A percentile compares a stretch with the other conserved stretches of the same genome.
Evolutionary conservation across 1,140 invertebrate species (phyloP).

Genomic region (Diorhabda elongata): DNA sequence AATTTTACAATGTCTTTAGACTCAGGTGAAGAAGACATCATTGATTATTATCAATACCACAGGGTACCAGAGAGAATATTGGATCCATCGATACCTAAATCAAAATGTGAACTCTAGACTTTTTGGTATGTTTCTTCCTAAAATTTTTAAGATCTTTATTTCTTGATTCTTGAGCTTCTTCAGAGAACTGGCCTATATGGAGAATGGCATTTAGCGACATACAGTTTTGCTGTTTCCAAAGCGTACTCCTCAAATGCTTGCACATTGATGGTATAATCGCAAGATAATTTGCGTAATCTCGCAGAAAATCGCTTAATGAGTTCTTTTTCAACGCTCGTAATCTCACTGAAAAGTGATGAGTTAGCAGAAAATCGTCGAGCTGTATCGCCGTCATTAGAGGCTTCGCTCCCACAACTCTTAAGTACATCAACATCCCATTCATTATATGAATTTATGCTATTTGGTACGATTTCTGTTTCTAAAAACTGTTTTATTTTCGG

Average conservation of each 20-base stretch:
- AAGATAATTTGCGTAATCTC: neutral
- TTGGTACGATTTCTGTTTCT: constrained; percentile 9
- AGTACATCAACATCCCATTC: constrained; percentile 39
- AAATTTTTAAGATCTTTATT: too few species aligned
- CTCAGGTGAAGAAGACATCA: too few species aligned
- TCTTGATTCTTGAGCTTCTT: too few species aligned
- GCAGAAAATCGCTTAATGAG: neutral
- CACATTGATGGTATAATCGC: neutral
- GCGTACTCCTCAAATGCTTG: neutral
- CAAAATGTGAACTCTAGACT: too few species aligned
- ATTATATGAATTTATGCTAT: constrained; percentile 21
- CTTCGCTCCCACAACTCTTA: constrained; percentile 39
- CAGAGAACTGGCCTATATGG: too few species aligned
- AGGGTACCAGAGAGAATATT: too few species aligned
- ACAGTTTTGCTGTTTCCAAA: neutral
- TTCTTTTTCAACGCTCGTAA: constrained; percentile 6
- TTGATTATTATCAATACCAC: too few species aligned
- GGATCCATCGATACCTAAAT: too few species aligned
- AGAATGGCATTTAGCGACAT: too few species aligned
- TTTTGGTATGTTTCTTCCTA: too few species aligned
- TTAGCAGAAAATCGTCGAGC: constrained; percentile 9
- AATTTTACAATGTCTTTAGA: too few species aligned
- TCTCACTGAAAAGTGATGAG: neutral
- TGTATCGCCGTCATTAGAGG: constrained; percentile 44
- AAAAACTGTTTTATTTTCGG: constrained; percentile 14